phyloP scores from a whole-genome alignment of 1,140 invertebrate genomes.

The Sesamia nonagrioides region DNA sequence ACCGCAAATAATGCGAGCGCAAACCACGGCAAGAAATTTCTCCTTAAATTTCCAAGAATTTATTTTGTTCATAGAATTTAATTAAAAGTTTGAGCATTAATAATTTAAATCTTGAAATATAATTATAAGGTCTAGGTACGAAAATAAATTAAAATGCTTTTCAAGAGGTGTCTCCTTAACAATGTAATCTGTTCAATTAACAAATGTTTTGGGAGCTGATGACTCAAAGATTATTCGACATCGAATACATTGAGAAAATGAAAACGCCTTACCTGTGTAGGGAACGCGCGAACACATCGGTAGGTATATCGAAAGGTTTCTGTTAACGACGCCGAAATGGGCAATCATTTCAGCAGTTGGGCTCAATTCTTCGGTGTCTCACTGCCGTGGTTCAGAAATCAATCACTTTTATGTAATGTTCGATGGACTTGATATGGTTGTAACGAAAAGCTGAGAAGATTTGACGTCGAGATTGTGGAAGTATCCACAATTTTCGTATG shows the following conservation, averaged over 20 bases:
- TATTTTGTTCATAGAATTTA: slow-evolving; percentile 20
- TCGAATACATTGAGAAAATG: slow-evolving; percentile 17
- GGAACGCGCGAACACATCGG: not conserved
- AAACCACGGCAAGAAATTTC: not conserved
- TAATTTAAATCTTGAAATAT: slow-evolving; percentile 31
- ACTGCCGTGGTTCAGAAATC: slow-evolving; percentile 21
- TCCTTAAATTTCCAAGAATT: slow-evolving; percentile 25
- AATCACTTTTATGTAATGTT: slow-evolving; percentile 46
- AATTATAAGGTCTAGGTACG: not conserved
- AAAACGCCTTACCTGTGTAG: slow-evolving; percentile 4
- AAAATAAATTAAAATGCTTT: slow-evolving; percentile 1
- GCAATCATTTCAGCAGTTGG: slow-evolving; percentile 37
- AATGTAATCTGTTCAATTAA: slow-evolving; percentile 4
- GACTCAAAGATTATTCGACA: slow-evolving; percentile 16
- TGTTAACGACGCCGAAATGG: slow-evolving; percentile 41
- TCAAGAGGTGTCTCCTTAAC: slow-evolving; percentile 1
- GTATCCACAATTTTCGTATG: not conserved
- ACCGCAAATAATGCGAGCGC: not conserved
- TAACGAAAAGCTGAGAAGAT: slow-evolving; percentile 9
- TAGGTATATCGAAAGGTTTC: slow-evolving; percentile 29
- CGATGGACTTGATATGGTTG: slow-evolving; percentile 20
- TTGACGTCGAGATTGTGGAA: not conserved
- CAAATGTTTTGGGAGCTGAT: slow-evolving; percentile 24
- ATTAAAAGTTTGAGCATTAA: slow-evolving; percentile 24
- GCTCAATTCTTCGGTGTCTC: slow-evolving; percentile 36